Conservation (phyloP, 2,797 vertebrate genomes). For the Hoplostethus mediterraneus region DNA sequence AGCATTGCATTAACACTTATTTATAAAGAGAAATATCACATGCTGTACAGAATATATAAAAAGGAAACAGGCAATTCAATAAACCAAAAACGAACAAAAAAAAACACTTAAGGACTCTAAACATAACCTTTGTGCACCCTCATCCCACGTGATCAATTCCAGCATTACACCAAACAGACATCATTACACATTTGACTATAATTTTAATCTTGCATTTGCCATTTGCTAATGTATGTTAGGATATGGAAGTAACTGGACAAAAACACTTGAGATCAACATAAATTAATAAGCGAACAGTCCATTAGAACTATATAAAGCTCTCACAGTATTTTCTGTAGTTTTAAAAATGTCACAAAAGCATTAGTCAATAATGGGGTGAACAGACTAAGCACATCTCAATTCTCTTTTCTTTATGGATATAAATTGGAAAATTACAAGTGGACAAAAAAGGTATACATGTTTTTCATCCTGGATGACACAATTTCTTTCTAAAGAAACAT, state of each 20-base stretch:
- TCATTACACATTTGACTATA: constrained; percentile 67
- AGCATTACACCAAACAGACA: constrained; percentile 74
- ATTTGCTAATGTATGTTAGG: constrained; percentile 60
- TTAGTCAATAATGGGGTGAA: constrained; percentile 41
- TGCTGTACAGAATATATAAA: constrained; percentile 82
- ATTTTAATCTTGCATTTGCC: constrained; percentile 72
- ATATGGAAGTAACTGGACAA: constrained; percentile 58
- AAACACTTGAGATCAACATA: constrained; percentile 66
- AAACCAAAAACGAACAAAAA: constrained; percentile 37
- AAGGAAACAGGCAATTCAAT: constrained; percentile 65
- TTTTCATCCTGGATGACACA: constrained; percentile 2
- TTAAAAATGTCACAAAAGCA: constrained; percentile 50
- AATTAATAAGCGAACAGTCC: constrained; percentile 62
- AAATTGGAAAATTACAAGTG: constrained; percentile 6
- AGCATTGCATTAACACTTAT: constrained; percentile 80
- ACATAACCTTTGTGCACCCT: constrained; percentile 36
- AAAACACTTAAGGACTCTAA: constrained; percentile 44
- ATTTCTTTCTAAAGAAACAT: constrained; percentile 13
- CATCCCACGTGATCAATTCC: constrained; percentile 56
- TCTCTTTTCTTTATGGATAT: constrained; percentile 18
- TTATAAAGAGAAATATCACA: constrained; percentile 78
- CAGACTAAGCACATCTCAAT: constrained; percentile 29
- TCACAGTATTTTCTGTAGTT: constrained; percentile 67
- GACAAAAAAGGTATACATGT: constrained; percentile 30
- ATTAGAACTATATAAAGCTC: constrained; percentile 60